A percentile compares a stretch with the other conserved stretches of the same genome.
Evolutionary conservation across 1,140 invertebrate species (phyloP).

Genomic region (Paramacrobiotus metropolitanus): DNA sequence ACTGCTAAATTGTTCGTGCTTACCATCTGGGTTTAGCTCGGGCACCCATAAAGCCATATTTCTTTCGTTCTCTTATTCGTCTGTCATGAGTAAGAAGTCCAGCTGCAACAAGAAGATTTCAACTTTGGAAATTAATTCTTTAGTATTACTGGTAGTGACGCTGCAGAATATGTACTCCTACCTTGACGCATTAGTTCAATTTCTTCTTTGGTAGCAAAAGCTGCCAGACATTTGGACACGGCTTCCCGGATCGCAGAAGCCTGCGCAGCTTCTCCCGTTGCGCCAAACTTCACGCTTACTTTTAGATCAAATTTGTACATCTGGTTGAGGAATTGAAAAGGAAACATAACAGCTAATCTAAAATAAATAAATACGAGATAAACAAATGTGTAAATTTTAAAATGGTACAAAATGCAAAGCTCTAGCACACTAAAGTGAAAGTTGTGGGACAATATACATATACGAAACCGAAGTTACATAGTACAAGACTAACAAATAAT

Average conservation of each 20-base stretch:
- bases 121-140: conserved; percentile 11
- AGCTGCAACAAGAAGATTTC: conserved; percentile 31
- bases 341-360: conserved; percentile 45
- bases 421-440: too few species aligned
- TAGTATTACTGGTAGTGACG: too few species aligned
- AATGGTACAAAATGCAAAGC: too few species aligned
- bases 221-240: conserved; percentile 45
- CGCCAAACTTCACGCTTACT: conserved; percentile 29
- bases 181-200: conserved; percentile 63
- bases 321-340: conserved; percentile 51
- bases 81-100: conserved; percentile 62
- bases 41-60: conserved; percentile 68
- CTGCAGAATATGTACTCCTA: conserved; percentile 22
- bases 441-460: too few species aligned
- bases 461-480: too few species aligned
- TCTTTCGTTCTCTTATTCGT: conserved; percentile 62
- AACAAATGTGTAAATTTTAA: too few species aligned
- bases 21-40: conserved; percentile 74
- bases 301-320: conserved; percentile 56
- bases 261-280: conserved; percentile 47
- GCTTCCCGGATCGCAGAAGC: conserved; percentile 62
- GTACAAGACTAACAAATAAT: too few species aligned
- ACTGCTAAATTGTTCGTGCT: conserved; percentile 9
- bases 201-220: conserved; percentile 49
- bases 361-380: not conserved